These are phyloP conservation scores for Ophioderma brevispina DNA, from an alignment of 35 echinoderm and acorn worm species.

Conservation along the genomic window DNA sequence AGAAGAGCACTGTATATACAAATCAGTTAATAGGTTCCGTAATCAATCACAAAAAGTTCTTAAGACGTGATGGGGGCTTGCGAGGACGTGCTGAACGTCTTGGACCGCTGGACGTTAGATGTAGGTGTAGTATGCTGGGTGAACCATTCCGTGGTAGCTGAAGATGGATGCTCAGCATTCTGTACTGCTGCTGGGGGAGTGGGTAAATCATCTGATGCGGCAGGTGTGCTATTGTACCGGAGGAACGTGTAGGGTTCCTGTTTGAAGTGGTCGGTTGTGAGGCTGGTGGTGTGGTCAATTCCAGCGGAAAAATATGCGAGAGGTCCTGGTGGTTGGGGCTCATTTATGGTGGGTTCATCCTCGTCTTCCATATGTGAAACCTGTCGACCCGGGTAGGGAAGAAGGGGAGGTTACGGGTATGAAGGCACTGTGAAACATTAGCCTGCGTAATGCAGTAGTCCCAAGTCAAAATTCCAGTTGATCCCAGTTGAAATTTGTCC, in stretches of 20 bases:
- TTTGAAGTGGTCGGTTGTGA: neutral
- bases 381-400: too few species aligned
- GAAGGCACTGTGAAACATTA: conserved; percentile 38
- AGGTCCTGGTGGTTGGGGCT: too few species aligned
- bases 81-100: too few species aligned
- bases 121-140: neutral
- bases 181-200: neutral
- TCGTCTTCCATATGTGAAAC: neutral
- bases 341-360: too few species aligned
- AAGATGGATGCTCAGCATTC: neutral
- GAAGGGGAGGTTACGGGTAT: too few species aligned
- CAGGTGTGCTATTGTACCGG: neutral
- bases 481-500: too few species aligned
- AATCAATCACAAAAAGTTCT: neutral
- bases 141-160: neutral
- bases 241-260: neutral
- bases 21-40: neutral
- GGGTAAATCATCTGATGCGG: neutral
- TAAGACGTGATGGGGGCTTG: neutral
- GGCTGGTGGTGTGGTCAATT: neutral
- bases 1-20: neutral
- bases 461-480: too few species aligned
- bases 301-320: neutral
- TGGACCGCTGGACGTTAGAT: too few species aligned
- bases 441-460: too few species aligned